phyloP scores from a whole-genome alignment of 2,797 vertebrate species.

The Carduelis carduelis region DNA sequence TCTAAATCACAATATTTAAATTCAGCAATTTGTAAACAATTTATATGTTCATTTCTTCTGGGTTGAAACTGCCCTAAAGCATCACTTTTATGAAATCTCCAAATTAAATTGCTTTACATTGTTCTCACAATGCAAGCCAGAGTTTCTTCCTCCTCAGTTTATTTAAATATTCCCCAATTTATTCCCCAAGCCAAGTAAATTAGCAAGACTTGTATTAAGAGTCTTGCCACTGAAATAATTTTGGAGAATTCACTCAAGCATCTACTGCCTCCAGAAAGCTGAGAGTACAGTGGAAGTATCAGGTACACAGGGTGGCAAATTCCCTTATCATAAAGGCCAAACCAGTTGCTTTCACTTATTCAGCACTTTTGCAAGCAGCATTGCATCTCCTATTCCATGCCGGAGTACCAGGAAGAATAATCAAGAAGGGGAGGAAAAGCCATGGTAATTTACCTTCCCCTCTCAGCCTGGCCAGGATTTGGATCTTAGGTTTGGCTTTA shows the following conservation, averaged over 20 bases:
- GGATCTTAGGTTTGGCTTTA: not conserved
- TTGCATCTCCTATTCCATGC: not conserved
- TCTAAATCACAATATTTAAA: constrained; percentile 73
- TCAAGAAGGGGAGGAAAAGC: not conserved
- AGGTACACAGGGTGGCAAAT: not conserved
- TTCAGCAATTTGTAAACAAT: constrained; percentile 75
- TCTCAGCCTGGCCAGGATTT: not conserved
- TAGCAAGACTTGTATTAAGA: constrained; percentile 60
- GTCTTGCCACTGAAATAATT: constrained; percentile 14
- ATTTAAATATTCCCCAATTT: constrained; percentile 61
- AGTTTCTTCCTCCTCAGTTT: constrained; percentile 62
- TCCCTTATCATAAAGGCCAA: not conserved
- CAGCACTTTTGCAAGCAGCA: not conserved
- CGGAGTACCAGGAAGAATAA: not conserved
- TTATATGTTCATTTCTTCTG: constrained; percentile 72
- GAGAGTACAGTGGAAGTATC: not conserved
- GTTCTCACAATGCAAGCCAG: constrained; percentile 52
- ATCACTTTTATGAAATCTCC: constrained; percentile 67
- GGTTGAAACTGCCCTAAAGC: constrained; percentile 75
- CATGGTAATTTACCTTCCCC: not conserved
- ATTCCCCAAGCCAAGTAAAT: constrained; percentile 74
- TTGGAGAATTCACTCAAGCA: not conserved
- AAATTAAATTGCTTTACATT: constrained; percentile 67
- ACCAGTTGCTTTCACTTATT: not conserved
- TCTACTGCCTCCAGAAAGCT: constrained; percentile 22